Base-by-base conservation (phyloP, 2,113 vertebrate species). In the Tachysurus fulvidraco region DNA sequence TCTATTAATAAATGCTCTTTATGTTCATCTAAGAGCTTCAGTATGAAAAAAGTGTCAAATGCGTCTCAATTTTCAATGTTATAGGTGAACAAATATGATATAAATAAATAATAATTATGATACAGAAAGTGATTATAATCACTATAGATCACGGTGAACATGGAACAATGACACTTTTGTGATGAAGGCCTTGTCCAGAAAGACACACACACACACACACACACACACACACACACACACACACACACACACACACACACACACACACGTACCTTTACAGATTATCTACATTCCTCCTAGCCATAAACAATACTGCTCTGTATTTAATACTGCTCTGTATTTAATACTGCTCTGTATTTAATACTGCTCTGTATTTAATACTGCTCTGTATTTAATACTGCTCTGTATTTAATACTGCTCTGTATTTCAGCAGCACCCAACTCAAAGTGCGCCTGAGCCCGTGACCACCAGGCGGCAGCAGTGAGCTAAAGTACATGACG, bases 381-480 rank as follows among this genome's bases (percentile, higher is more conserved):
- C 36, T 36, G 36, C 36, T 36, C 36, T 36, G 36, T 36, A 36
- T 36, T 36, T 52, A 14, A 64, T 11, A 52, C 10, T 55, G 62
- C 36, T 36, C 36, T 36, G 36, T 36, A 36, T 36, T 1, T 36
- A 1, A 36, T 2, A 36, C 36, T 36, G 36, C 36, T 36, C 36
- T 36, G 36, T 36, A 36, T 36, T 36, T 36, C 36, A 36, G 12
- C 19, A 14, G 23, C 5, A 21, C 73, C 3, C 2, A 10, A 44
- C 14, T 21, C 14, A 17, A 46, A 41, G 64, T 71, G 60, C 78
- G 85, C 10, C 54, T 2, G 23, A 44, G 10, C 14, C 11, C 21
- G 50, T 57, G 46, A 81, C 83, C 83, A 83, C 83, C 28, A 83
- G 81, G 73, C 10, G 83, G 86, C 78, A 83, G 71, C 80, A 88